phyloP scores from a whole-genome alignment of 2,113 vertebrate genomes.

The Mesitornis unicolor region DNA sequence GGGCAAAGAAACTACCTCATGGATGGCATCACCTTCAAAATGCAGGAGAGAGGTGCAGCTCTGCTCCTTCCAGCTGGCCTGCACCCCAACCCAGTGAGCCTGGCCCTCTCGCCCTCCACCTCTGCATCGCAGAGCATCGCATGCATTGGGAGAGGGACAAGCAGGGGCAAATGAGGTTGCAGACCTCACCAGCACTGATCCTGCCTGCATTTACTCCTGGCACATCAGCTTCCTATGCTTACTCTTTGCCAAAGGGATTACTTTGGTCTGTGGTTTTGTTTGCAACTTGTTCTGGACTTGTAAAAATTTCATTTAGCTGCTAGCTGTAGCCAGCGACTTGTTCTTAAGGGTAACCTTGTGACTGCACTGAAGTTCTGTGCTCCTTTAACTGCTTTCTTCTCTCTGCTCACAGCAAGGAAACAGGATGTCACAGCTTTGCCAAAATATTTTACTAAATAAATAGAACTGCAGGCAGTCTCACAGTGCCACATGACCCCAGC shows the following conservation, averaged over 20 bases:
- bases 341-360: neutral
- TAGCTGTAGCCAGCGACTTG: neutral
- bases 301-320: neutral
- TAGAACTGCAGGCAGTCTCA: constrained; percentile 21
- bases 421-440: constrained; percentile 24
- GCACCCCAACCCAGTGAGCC: neutral
- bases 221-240: neutral
- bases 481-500: neutral
- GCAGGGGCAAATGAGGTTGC: neutral
- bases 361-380: neutral
- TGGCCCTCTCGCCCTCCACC: neutral
- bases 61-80: neutral
- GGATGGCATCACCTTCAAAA: neutral
- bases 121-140: neutral
- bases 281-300: neutral
- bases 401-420: neutral
- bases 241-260: neutral
- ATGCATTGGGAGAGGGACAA: neutral
- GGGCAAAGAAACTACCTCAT: neutral
- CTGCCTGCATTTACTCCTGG: neutral
- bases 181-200: neutral
- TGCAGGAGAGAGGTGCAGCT: neutral
- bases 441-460: constrained; percentile 48
- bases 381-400: constrained; percentile 12
- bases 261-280: neutral